Evolutionary conservation across 2,797 vertebrate genomes (phyloP), one percentile per base, ranked within the genome.

Genomic region (Catamblyrhynchus diadema): DNA sequence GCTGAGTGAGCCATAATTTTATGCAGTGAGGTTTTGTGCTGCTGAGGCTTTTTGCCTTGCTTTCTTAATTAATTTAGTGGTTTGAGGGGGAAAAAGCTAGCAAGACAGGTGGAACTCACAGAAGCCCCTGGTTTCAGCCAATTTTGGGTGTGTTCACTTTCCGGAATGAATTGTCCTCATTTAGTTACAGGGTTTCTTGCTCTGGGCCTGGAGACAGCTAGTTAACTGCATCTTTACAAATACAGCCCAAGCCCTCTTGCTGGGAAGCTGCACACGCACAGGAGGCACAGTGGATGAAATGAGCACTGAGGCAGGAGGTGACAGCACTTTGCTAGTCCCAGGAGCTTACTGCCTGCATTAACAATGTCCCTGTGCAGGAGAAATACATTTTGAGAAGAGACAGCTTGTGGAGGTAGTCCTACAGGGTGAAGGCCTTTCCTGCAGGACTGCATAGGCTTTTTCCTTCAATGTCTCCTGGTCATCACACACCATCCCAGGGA

Each of bases 1-100:
- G 80, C 78, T 94, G 93, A 95, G 66, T 2, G 8, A 93, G 66
- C 67, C 86, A 70, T 90, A 78, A 53, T 82, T 93, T 81, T 64
- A 61, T 82, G 23, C 64, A 73, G 45, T 22, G 51, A 84, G 42
- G 19, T 17, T 94, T 27, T 80, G 64, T 4, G 5, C 51, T 77
- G 53, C 64, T 66, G 62, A 64, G 47, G 16, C 5, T 24, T 74
- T 71, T 57, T 33, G 6, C 44, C 19, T 41, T 69, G 37, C 33
- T 81, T 92, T 66, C 47, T 82, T 51, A 85, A 86, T 28, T 67
- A 59, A n/a, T 50, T 57, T 67, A 57, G 60, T 12, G 8, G 18
- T 27, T 39, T 64, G 12, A 30, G 33, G 53, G 6, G 4, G 56
- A 80, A 87, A 77, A 82, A 35, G 67, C 35, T 30, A 30, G 39